Percentiles rank a stretch among this genome's conserved stretches.
These are phyloP conservation scores for Polypedilum pembai DNA, from an alignment of 1,140 invertebrate species.

Conservation along the genomic window DNA sequence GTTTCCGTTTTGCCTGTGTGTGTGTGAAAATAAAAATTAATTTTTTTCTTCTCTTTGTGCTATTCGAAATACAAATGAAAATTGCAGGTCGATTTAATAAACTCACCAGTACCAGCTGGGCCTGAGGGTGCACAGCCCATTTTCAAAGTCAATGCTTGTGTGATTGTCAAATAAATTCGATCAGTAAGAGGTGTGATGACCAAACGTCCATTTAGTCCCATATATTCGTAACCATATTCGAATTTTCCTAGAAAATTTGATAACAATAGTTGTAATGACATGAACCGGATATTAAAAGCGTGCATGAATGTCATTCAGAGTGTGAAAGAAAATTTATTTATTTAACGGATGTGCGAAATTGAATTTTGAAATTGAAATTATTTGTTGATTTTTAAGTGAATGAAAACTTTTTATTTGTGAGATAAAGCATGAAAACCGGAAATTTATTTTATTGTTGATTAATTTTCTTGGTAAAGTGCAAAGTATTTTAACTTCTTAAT, in stretches of 20 bases:
- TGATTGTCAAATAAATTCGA: constrained; percentile 84
- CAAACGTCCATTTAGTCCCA: constrained; percentile 82
- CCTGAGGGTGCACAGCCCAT: constrained; percentile 80
- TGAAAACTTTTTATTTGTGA: no score
- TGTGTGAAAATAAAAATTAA: constrained; percentile 39
- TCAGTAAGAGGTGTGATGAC: constrained; percentile 89
- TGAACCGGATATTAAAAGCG: neutral
- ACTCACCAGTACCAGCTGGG: constrained; percentile 37
- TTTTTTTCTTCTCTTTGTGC: no score
- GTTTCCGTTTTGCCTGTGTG: constrained; percentile 87
- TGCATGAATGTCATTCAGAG: neutral
- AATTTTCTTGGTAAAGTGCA: no score
- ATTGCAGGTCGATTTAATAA: neutral
- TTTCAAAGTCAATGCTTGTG: constrained; percentile 81
- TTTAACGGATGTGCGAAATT: no score
- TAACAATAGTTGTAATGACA: constrained; percentile 3
- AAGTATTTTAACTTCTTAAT: no score
- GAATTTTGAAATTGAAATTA: no score
- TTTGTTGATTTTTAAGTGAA: no score
- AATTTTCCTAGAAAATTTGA: constrained; percentile 50
- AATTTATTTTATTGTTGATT: no score
- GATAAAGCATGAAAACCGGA: no score
- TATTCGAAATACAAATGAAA: neutral
- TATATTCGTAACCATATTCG: constrained; percentile 89
- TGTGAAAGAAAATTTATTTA: no score